Base-by-base conservation (phyloP, 2,113 vertebrate species). In the Zosterops borbonicus region DNA sequence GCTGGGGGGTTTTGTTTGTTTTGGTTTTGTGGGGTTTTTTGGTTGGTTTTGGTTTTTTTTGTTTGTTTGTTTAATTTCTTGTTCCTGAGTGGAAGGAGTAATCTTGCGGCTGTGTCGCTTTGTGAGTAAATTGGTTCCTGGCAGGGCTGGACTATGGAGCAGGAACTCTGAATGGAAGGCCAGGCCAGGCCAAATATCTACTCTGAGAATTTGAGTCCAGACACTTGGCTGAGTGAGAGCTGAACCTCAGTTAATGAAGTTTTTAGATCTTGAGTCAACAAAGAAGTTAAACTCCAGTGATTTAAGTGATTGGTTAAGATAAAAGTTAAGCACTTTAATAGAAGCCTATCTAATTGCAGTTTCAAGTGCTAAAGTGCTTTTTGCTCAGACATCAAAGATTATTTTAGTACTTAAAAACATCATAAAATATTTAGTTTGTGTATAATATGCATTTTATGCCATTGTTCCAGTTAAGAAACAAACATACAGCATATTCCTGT, bases 111-210 rank as follows among this genome's bases (percentile, higher is more conserved):
- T 62, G 3, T 70, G 27, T 42, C 12, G 63, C 25, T 42, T 46
- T 81, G 28, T 0, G 0, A 33, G 23, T 58, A 84, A 67, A 68
- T 56, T 49, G n/a, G 35, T 5, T 37, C 0, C 0, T 29, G 37
- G 39, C 9, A 77, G 28, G 20, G 49, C 39, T 79, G 18, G 53
- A 17, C 17, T 68, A 21, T 0, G 2, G 9, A 81, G 8, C 9
- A 52, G 41, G 21, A 92, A 9, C 14, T 73, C 29, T 5, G 3
- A 49, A 56, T 46, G 29, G 35, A 39, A 47, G 23, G 12, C 14
- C n/a, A 42, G 13, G 16, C 20, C 42, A 49, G 17, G 29, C 11
- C 13, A 5, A 31, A 53, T 82, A 14, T 44, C 6, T 41, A 23
- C n/a, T 29, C 7, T 49, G 42, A 50, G 58, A 64, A 73, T 87